Base-by-base conservation (phyloP, 35 echinoderm and acorn worm genomes). In the Lytechinus pictus region DNA sequence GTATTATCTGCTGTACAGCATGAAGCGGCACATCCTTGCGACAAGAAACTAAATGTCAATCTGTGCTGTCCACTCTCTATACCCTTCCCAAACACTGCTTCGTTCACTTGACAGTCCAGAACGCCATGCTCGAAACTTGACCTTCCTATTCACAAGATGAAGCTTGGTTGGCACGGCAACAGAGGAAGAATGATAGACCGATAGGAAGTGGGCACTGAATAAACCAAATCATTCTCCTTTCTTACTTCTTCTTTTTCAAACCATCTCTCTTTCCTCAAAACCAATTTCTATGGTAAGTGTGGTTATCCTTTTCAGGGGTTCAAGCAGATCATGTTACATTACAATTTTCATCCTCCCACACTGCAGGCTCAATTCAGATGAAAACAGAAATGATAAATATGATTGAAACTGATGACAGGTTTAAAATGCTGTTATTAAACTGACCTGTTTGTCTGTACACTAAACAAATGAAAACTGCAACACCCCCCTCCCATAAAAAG, bases 131-230 rank as follows among this genome's bases (percentile, higher is more conserved):
- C 28, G 88, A 90, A 90, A 90, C 88, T 90, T 90, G 88, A 90
- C 88, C 88, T 90, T 90, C 88, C 88, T 90, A 90, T 90, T 90
- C 88, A 90, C 88, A 90, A 90, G 88, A 90, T 90, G 88, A 90
- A 90, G 88, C 88, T 90, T 90, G 88, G 88, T 90, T 90, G 88
- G 29, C 88, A 90, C 10, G 88, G 88, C 88, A 90, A 90, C 88
- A 90, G 29, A 90, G 88, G 88, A 54, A 44, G 88, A 54, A 90
- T 52, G 88, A 90, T 90, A 54, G 88, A 90, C 27, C 16, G 88
- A 33, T 90, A 54, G 88, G 88, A 90, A 52, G 52, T 52, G n/a
- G 88, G 29, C 29, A 90, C 33, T 33, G 52, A 44, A 90, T 54
- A 54, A 90, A 54, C 29, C 88, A 44, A 52, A 90, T 54, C 13